Percentiles rank a stretch among this genome's conserved stretches.
Evolutionary conservation across 1,140 invertebrate genomes (phyloP).

Genomic region (Zaprionus vittiger): DNA sequence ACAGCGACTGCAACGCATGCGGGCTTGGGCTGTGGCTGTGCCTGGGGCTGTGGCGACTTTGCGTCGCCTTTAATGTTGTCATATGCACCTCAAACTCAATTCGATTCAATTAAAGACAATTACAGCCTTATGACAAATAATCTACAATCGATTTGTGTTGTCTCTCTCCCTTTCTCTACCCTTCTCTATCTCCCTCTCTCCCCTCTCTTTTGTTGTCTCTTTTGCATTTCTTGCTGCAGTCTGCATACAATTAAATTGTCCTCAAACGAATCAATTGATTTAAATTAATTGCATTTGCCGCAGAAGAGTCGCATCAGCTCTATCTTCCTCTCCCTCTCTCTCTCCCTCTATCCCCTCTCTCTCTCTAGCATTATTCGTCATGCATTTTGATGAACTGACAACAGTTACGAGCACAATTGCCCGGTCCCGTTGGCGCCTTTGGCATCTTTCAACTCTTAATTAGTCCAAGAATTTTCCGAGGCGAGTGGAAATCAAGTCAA

Average conservation of each 20-base stretch:
- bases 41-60: conserved; percentile 34
- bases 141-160: conserved; percentile 75
- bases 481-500: conserved; percentile 17
- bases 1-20: conserved; percentile 47
- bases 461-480: conserved; percentile 56
- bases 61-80: conserved; percentile 79
- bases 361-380: conserved; percentile 6
- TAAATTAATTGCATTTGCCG: conserved; percentile 84
- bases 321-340: background rate
- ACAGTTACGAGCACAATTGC: conserved; percentile 42
- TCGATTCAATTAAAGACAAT: conserved; percentile 84
- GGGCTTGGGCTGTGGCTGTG: conserved; percentile 32
- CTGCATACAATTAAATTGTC: conserved; percentile 84
- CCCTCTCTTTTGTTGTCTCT: conserved; percentile 26
- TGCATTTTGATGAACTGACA: conserved; percentile 39
- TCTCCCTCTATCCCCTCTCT: background rate
- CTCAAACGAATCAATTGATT: conserved; percentile 84
- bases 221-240: conserved; percentile 45
- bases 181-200: conserved; percentile 28
- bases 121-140: conserved; percentile 82
- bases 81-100: conserved; percentile 83
- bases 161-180: conserved; percentile 13
- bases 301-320: conserved; percentile 55
- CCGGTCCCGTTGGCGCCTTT: conserved; percentile 58
- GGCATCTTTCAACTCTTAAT: conserved; percentile 60